Evolutionary conservation across 2,113 vertebrate species (phyloP).

Genomic region (Cettia cetti): DNA sequence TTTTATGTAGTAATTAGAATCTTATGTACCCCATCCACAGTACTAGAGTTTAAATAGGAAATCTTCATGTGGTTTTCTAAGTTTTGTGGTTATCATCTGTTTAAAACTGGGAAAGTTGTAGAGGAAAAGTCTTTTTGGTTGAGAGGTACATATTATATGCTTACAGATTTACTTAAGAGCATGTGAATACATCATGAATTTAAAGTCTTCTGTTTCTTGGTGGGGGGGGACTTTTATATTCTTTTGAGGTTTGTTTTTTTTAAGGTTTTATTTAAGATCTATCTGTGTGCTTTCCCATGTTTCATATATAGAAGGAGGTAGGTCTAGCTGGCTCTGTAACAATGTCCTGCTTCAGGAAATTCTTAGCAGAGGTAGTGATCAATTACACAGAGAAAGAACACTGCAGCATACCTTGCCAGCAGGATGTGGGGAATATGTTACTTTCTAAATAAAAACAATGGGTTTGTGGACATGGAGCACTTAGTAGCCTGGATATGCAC

Average conservation of each 20-base stretch:
- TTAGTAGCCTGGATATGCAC: background rate
- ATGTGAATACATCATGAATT: background rate
- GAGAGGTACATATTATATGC: accelerated
- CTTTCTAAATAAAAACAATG: background rate
- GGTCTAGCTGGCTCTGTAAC: background rate
- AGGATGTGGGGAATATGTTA: background rate
- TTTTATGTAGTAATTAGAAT: background rate
- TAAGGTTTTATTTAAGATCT: accelerated
- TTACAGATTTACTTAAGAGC: background rate
- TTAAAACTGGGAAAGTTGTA: background rate
- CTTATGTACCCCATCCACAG: background rate
- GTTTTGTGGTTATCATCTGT: background rate
- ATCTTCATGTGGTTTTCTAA: background rate
- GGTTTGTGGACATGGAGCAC: background rate
- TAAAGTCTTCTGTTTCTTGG: background rate
- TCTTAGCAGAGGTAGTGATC: background rate
- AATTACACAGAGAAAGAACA: background rate
- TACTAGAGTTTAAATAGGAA: background rate
- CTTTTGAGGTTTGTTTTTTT: background rate
- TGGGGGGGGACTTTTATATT: accelerated
- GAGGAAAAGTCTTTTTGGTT: background rate
- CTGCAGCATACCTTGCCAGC: background rate
- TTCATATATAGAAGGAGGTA: background rate
- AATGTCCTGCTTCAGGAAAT: background rate
- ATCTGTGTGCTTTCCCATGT: background rate